Percentiles rank a stretch among this genome's conserved stretches.
Conservation (phyloP, 2,113 vertebrate genomes). For the Hucho hucho region DNA sequence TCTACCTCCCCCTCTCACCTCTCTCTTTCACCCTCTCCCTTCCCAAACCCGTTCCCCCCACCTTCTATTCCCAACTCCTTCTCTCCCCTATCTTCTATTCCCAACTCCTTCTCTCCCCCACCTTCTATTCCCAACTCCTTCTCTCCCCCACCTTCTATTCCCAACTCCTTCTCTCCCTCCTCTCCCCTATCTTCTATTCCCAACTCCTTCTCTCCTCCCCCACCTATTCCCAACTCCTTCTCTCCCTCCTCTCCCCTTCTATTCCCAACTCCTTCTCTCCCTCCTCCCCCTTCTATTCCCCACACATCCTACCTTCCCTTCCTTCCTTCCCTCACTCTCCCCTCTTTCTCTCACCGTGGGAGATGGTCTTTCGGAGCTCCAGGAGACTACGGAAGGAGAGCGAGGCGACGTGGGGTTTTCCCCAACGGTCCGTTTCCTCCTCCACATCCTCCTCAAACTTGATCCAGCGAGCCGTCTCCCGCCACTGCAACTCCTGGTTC, state of each 20-base stretch:
- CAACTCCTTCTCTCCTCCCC: no score
- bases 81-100: not conserved
- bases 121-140: not conserved
- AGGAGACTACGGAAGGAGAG: slow-evolving; percentile 93
- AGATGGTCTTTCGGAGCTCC: slow-evolving; percentile 89
- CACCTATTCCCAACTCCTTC: no score
- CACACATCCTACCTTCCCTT: no score
- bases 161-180: not conserved
- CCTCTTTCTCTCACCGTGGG: slow-evolving; percentile 78
- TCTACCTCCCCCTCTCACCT: not conserved
- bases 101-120: not conserved
- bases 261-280: no score
- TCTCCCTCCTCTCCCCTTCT: no score
- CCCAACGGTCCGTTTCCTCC: slow-evolving; percentile 96
- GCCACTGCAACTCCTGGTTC: slow-evolving; percentile 97
- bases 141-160: no score
- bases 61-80: no score
- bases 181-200: not conserved
- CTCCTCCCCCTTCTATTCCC: not conserved
- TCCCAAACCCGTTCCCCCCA: no score
- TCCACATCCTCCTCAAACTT: slow-evolving; percentile 98
- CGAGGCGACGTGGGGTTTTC: slow-evolving; percentile 94
- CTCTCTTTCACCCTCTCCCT: no score
- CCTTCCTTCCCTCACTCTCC: not conserved
- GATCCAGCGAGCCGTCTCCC: slow-evolving; percentile 98